phyloP scores from a whole-genome alignment of 2,888 invertebrate genomes.

The Gandaritis pyraliata region DNA sequence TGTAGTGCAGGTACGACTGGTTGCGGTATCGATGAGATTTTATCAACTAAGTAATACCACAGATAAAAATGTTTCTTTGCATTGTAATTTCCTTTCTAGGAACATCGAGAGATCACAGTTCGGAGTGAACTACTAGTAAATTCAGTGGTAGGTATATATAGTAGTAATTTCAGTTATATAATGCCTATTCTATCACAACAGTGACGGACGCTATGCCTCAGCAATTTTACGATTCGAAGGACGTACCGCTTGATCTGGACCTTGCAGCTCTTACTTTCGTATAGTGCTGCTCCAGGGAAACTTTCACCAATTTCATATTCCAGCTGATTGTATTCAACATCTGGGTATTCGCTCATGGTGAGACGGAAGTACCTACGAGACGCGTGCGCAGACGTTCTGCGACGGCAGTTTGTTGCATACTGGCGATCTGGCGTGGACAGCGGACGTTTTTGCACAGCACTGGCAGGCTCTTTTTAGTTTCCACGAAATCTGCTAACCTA shows the following conservation, averaged over 20 bases:
- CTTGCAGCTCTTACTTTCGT: constrained; percentile 13
- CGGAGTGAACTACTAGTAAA: not conserved
- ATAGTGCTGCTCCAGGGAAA: constrained; percentile 1
- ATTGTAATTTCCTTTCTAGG: too few relatives aligned
- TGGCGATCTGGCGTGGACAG: constrained; percentile 14
- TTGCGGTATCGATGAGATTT: too few relatives aligned
- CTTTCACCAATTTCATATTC: constrained; percentile 8
- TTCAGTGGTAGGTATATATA: not conserved
- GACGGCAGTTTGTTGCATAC: constrained; percentile 10
- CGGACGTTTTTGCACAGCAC: constrained; percentile 1
- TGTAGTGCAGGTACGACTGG: too few relatives aligned
- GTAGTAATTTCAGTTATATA: not conserved
- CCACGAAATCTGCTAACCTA: constrained; percentile 10
- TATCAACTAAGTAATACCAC: too few relatives aligned
- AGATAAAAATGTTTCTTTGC: too few relatives aligned
- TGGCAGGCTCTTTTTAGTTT: constrained; percentile 14
- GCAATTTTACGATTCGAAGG: not conserved
- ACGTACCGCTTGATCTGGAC: constrained; percentile 22
- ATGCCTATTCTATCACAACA: not conserved
- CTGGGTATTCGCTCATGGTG: constrained; percentile 17
- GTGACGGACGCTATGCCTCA: not conserved
- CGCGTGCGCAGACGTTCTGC: constrained; percentile 12
- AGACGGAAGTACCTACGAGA: not conserved
- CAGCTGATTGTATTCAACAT: constrained; percentile 20
- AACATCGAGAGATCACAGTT: too few relatives aligned